Percentiles rank a stretch among this genome's conserved stretches.
These are phyloP conservation scores for Aporophyla nigra DNA, from an alignment of 2,888 invertebrate genomes.

Conservation along the genomic window DNA sequence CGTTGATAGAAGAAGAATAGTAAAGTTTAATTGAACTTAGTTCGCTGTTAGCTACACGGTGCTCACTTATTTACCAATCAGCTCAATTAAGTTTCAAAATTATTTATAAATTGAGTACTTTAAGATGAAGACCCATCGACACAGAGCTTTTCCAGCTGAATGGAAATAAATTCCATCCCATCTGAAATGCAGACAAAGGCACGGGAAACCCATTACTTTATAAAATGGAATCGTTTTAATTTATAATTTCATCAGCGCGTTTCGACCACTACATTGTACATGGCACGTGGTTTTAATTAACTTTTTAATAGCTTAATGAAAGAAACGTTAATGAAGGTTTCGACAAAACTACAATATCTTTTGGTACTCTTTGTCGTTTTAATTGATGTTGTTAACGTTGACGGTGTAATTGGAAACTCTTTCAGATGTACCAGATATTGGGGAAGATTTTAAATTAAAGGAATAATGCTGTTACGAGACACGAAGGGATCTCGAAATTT, in stretches of 20 bases:
- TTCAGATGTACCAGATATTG: not conserved
- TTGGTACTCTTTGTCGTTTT: slow-evolving; percentile 39
- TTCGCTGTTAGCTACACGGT: not conserved
- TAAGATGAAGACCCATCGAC: not conserved
- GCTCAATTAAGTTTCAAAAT: not conserved
- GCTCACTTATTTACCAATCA: not conserved
- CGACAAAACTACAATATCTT: slow-evolving; percentile 27
- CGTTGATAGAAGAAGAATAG: too few species aligned
- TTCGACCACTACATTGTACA: slow-evolving; percentile 52
- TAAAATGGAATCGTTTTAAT: slow-evolving; percentile 58
- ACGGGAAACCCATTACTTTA: slow-evolving; percentile 51
- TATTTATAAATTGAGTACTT: not conserved
- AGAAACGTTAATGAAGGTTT: slow-evolving; percentile 61
- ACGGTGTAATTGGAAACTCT: slow-evolving; percentile 9
- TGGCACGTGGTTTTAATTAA: slow-evolving; percentile 61
- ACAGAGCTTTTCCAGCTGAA: slow-evolving; percentile 5
- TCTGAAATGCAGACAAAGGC: slow-evolving; percentile 37
- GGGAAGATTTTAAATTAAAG: not conserved
- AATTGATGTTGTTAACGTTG: slow-evolving; percentile 30
- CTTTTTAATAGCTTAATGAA: slow-evolving; percentile 61
- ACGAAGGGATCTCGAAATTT: not conserved
- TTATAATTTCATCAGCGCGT: slow-evolving; percentile 60
- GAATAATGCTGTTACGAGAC: not conserved
- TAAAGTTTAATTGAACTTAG: too few species aligned
- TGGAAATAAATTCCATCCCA: slow-evolving; percentile 17